These are phyloP conservation scores for Hirtodrosophila cameraria DNA, from an alignment of 2,888 invertebrate genomes.

Conservation along the genomic window DNA sequence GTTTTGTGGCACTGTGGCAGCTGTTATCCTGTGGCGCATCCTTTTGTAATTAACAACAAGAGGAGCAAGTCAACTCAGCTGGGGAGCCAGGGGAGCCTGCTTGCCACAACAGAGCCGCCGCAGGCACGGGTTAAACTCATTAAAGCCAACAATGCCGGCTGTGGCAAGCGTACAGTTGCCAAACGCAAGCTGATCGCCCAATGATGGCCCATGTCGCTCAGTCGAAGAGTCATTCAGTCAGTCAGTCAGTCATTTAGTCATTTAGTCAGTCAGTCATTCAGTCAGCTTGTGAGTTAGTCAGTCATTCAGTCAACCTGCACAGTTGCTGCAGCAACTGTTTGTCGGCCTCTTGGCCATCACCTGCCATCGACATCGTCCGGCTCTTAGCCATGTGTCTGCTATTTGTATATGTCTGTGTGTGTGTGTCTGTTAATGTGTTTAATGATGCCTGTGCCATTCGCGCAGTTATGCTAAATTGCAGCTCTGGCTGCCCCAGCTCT, in stretches of 20 bases:
- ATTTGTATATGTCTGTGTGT: slow-evolving; percentile 3
- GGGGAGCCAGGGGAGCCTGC: neutral
- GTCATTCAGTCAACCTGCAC: slow-evolving; percentile 53
- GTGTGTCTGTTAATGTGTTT: slow-evolving; percentile 74
- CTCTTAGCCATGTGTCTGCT: slow-evolving; percentile 36
- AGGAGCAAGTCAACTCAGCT: slow-evolving; percentile 13
- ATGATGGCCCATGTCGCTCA: slow-evolving; percentile 15
- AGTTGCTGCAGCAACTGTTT: slow-evolving; percentile 50
- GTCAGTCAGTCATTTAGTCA: too few relatives aligned
- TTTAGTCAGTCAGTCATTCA: slow-evolving; percentile 44
- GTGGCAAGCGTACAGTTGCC: slow-evolving; percentile 59
- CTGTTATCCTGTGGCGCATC: slow-evolving; percentile 75
- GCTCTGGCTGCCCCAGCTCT: slow-evolving; percentile 26
- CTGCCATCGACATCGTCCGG: slow-evolving; percentile 58
- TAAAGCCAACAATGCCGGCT: slow-evolving; percentile 57
- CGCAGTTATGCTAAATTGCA: slow-evolving; percentile 75
- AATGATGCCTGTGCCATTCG: slow-evolving; percentile 73
- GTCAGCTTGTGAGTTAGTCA: slow-evolving; percentile 62
- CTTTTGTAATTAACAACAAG: slow-evolving; percentile 68
- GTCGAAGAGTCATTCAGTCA: slow-evolving; percentile 28
- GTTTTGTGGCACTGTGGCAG: slow-evolving; percentile 52
- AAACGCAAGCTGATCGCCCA: slow-evolving; percentile 34
- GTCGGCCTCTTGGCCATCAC: slow-evolving; percentile 69
- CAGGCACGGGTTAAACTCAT: slow-evolving; percentile 76
- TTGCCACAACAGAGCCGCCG: slow-evolving; percentile 31